Evolutionary conservation across 2,113 vertebrate species (phyloP).

Genomic region (Anhinga rufa): DNA sequence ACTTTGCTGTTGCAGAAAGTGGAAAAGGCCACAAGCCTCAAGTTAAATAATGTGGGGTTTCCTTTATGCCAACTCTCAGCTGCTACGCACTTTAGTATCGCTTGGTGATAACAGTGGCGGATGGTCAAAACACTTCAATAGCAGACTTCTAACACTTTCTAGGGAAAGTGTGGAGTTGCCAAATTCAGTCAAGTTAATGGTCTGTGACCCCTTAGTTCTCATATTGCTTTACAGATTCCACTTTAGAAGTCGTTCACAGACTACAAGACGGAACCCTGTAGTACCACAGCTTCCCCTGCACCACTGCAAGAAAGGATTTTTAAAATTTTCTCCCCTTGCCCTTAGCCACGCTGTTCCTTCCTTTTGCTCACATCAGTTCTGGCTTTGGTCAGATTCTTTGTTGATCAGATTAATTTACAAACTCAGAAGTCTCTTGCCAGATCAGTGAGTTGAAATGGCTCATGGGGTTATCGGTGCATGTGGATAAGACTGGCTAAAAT

Average conservation of each 20-base stretch:
- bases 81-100: neutral
- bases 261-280: neutral
- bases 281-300: neutral
- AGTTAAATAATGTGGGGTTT: neutral
- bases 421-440: neutral
- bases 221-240: neutral
- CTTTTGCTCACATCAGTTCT: neutral
- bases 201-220: neutral
- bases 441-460: neutral
- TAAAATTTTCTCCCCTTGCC: neutral
- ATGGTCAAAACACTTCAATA: neutral
- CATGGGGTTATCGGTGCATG: neutral
- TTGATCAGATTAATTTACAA: neutral
- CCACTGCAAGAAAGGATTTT: neutral
- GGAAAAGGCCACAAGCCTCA: neutral
- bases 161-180: neutral
- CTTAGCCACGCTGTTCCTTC: neutral
- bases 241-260: neutral
- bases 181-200: neutral
- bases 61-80: neutral
- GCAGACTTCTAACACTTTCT: neutral
- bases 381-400: neutral
- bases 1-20: neutral
- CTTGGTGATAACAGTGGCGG: neutral
- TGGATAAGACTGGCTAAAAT: neutral